Conservation (phyloP, 2,888 invertebrate genomes). For the Cantharis nigra region DNA sequence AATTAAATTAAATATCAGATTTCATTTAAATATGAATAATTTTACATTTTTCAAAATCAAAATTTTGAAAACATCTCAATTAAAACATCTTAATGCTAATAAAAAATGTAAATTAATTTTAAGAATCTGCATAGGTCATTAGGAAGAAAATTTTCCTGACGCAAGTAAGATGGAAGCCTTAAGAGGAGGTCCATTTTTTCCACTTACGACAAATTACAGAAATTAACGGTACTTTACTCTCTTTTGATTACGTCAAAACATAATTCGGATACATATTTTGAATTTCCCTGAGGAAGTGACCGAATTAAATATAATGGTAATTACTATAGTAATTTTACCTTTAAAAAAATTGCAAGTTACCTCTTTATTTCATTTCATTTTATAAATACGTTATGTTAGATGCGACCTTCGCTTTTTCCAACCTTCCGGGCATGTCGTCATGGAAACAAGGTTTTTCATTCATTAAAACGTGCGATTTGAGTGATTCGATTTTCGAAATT, state of each 20-base stretch:
- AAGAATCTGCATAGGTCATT: background rate
- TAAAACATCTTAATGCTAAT: too few species aligned
- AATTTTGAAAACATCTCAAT: too few species aligned
- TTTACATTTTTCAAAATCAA: too few species aligned
- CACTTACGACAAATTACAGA: background rate
- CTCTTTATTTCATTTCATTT: background rate
- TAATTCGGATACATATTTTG: background rate
- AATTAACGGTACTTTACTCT: background rate
- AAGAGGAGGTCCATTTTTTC: background rate
- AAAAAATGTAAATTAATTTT: background rate
- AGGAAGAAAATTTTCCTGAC: background rate
- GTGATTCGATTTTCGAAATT: too few species aligned
- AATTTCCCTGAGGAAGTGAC: background rate
- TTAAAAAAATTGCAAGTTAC: background rate
- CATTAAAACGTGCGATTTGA: background rate
- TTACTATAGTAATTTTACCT: background rate
- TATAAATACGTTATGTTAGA: background rate
- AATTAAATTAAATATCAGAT: too few species aligned
- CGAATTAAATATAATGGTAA: background rate
- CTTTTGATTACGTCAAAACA: background rate
- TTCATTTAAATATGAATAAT: too few species aligned
- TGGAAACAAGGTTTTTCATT: background rate
- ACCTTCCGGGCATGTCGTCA: background rate
- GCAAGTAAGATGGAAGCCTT: background rate
- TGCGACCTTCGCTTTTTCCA: background rate